Evolutionary conservation across 2,797 vertebrate species (phyloP).

Genomic region (Cryptoprocta ferox): DNA sequence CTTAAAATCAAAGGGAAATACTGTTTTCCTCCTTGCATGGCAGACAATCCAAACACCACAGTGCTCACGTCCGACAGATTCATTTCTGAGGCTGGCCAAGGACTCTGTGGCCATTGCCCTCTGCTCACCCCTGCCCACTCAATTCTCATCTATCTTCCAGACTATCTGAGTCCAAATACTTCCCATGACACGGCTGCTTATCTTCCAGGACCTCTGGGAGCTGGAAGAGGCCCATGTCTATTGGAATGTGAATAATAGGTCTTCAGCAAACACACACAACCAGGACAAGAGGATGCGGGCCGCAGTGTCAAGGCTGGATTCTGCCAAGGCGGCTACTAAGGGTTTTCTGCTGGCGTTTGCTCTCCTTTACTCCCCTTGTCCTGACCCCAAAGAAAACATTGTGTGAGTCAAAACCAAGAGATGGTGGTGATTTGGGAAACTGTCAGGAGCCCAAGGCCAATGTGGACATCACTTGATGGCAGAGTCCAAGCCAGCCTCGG

Average conservation of each 20-base stretch:
- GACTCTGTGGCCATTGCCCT: background rate
- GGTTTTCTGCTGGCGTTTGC: background rate
- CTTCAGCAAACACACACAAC: background rate
- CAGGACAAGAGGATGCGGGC: background rate
- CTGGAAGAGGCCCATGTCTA: constrained; percentile 50
- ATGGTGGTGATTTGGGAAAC: background rate
- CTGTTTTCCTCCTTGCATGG: fast-evolving
- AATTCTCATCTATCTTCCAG: constrained; percentile 54
- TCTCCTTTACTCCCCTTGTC: background rate
- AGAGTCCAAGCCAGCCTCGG: background rate
- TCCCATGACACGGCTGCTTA: constrained; percentile 3
- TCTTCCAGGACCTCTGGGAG: constrained; percentile 59
- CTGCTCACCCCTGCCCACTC: constrained; percentile 47
- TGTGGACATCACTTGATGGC: background rate
- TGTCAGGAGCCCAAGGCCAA: background rate
- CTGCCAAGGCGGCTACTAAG: background rate
- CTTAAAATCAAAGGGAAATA: background rate
- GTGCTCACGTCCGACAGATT: fast-evolving
- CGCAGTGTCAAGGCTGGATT: background rate
- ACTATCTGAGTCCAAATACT: constrained; percentile 26
- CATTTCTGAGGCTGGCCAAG: background rate
- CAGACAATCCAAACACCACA: background rate
- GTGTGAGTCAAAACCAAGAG: constrained; percentile 1
- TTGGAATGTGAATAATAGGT: constrained; percentile 52
- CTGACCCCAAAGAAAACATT: background rate